phyloP scores from a whole-genome alignment of 2,888 invertebrate species.

The Hofmannophila pseudospretella region DNA sequence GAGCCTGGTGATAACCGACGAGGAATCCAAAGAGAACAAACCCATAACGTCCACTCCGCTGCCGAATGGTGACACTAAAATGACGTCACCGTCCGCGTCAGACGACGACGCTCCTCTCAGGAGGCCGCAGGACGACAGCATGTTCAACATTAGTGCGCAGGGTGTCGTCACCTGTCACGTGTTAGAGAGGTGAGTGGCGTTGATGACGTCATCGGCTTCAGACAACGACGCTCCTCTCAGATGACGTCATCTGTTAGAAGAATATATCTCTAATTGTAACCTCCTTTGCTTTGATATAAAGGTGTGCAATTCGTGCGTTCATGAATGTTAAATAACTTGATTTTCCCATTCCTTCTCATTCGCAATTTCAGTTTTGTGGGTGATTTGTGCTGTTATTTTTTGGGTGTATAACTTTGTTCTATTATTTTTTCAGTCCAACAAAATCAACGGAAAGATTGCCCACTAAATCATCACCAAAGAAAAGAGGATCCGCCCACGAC shows the following conservation, averaged over 20 bases:
- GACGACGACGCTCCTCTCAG: conserved; percentile 60
- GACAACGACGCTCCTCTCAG: too few species aligned
- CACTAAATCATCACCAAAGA: conserved; percentile 68
- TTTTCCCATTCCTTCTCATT: too few species aligned
- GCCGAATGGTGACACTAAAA: conserved; percentile 41
- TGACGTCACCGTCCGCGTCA: conserved; percentile 46
- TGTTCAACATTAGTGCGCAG: conserved; percentile 36
- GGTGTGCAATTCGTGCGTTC: too few species aligned
- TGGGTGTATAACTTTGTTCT: too few species aligned
- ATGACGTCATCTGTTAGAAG: too few species aligned
- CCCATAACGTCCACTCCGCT: conserved; percentile 68
- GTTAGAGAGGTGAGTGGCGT: conserved; percentile 13
- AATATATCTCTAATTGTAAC: too few species aligned
- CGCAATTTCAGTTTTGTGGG: too few species aligned
- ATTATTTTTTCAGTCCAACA: conserved; percentile 42
- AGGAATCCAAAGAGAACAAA: conserved; percentile 73
- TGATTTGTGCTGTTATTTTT: too few species aligned
- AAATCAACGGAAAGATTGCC: conserved; percentile 54
- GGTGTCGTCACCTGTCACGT: conserved; percentile 38
- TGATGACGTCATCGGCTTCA: too few species aligned
- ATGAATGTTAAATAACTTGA: too few species aligned
- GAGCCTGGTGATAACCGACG: conserved; percentile 58
- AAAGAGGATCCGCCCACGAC: conserved; percentile 67
- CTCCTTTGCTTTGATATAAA: too few species aligned
- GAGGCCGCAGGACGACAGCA: conserved; percentile 42